Percentiles rank a stretch among this genome's conserved stretches.
These are phyloP conservation scores for Perccottus glenii DNA, from an alignment of 2,113 vertebrate species.

Conservation along the genomic window DNA sequence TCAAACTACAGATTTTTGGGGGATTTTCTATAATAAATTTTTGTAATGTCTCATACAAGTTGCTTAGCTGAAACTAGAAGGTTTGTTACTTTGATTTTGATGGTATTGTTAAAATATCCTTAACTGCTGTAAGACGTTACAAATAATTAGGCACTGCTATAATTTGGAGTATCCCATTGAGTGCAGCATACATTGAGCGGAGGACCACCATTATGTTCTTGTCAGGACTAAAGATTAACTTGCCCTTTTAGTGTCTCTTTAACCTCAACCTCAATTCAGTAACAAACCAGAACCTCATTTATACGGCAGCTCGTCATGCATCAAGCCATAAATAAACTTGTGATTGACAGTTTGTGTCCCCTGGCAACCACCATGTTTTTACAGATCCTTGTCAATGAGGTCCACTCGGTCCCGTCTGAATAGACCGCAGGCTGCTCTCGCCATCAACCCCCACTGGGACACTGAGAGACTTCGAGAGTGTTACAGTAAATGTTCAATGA, in stretches of 20 bases:
- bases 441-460: slow-evolving; percentile 47
- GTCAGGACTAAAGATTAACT: slow-evolving; percentile 12
- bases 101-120: no score
- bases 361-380: slow-evolving; percentile 48
- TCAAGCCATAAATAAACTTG: slow-evolving; percentile 13
- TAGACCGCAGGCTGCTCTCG: slow-evolving; percentile 54
- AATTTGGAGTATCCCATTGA: neutral
- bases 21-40: no score
- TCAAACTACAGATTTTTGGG: no score
- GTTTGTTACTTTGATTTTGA: no score
- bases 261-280: slow-evolving; percentile 7
- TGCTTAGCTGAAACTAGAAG: no score
- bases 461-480: slow-evolving; percentile 30
- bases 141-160: neutral
- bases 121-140: neutral
- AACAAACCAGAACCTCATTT: neutral
- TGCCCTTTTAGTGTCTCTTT: slow-evolving; percentile 5
- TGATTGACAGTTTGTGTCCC: slow-evolving; percentile 58
- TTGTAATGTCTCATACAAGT: no score
- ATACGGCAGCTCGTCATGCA: slow-evolving; percentile 7
- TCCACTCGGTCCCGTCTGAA: slow-evolving; percentile 37
- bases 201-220: slow-evolving; percentile 1
- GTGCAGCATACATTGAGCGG: neutral
- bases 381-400: slow-evolving; percentile 36
- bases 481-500: slow-evolving; percentile 16